Conservation (phyloP, 2,888 invertebrate species). For the Apodemia zela region DNA sequence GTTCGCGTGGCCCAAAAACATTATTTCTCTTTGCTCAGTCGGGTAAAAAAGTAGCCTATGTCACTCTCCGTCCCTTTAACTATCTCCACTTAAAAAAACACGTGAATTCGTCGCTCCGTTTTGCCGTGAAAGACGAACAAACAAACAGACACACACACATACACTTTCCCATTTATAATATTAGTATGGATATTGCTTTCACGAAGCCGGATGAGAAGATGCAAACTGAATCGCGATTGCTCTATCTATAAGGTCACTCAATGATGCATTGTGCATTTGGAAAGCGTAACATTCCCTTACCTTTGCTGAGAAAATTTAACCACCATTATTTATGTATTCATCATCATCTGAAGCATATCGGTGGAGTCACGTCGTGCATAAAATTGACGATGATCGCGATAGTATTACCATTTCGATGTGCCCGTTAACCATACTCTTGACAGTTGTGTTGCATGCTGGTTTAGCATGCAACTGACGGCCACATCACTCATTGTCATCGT, state of each 20-base stretch:
- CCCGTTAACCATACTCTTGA: conserved; percentile 40
- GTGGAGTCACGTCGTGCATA: conserved; percentile 41
- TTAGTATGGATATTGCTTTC: no score
- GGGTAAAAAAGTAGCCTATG: no score
- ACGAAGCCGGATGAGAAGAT: no score
- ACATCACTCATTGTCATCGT: conserved; percentile 7
- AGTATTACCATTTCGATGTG: conserved; percentile 41
- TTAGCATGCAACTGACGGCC: conserved; percentile 9
- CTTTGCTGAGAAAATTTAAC: conserved; percentile 7
- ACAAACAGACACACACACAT: no score
- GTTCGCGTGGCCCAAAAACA: no score
- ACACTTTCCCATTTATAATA: no score
- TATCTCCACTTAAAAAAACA: no score
- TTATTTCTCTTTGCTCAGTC: no score
- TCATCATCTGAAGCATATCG: conserved; percentile 38
- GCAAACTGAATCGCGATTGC: neutral
- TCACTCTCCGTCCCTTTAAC: no score
- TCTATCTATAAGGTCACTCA: conserved; percentile 2
- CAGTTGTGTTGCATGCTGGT: conserved; percentile 29
- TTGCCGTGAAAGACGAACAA: no score
- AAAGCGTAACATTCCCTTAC: conserved; percentile 11
- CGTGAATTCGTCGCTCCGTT: no score
- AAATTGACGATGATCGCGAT: conserved; percentile 41
- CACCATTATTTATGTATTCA: conserved; percentile 39
- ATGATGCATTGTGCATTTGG: conserved; percentile 1